These are phyloP conservation scores for Drosophila trichaetosa DNA, from an alignment of 2,888 invertebrate genomes.

Conservation along the genomic window DNA sequence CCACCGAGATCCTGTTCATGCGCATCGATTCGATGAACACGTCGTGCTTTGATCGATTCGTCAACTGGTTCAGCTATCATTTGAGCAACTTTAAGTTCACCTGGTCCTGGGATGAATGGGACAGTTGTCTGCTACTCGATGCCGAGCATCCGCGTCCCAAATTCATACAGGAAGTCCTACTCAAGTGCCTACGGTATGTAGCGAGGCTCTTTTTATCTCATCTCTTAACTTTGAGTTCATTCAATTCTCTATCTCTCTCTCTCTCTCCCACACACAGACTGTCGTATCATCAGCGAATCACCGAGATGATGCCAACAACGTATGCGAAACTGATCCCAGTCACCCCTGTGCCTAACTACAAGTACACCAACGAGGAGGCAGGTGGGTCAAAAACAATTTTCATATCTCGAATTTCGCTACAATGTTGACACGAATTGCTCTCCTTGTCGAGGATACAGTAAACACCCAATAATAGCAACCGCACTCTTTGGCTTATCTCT, in stretches of 20 bases:
- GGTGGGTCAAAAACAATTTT: conserved; percentile 87
- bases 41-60: conserved; percentile 97
- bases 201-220: not conserved
- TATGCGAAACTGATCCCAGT: conserved; percentile 94
- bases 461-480: too few species aligned
- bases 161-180: conserved; percentile 96
- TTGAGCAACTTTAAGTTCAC: conserved; percentile 99
- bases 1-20: conserved; percentile 98
- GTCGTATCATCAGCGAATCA: conserved; percentile 97
- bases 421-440: not conserved
- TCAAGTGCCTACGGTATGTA: conserved; percentile 94
- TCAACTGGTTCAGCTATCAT: conserved; percentile 99
- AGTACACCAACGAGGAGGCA: conserved; percentile 95
- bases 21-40: conserved; percentile 99
- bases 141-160: conserved; percentile 96
- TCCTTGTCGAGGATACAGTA: not conserved
- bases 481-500: not conserved
- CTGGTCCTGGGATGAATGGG: conserved; percentile 99
- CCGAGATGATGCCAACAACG: conserved; percentile 95
- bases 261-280: conserved; percentile 86
- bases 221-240: not conserved
- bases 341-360: conserved; percentile 94
- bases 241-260: not conserved
- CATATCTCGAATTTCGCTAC: not conserved
- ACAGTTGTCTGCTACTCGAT: conserved; percentile 93